Conservation (phyloP, 2,113 vertebrate species). For the Mustela lutreola region DNA sequence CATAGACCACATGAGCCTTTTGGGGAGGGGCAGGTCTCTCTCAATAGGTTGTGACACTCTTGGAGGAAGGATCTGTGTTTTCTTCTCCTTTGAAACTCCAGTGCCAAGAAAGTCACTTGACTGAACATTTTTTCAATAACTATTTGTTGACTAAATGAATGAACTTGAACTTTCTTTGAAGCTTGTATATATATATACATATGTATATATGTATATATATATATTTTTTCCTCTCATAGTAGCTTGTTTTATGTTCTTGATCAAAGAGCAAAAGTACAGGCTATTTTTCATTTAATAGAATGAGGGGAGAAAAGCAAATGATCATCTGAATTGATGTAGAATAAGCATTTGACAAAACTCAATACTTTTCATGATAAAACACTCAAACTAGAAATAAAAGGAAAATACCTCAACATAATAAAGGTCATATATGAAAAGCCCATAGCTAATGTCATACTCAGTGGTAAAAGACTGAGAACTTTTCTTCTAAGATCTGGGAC, state of each 20-base stretch:
- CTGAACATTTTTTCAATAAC: background rate
- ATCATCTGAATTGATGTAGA: background rate
- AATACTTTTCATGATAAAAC: background rate
- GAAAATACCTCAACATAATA: background rate
- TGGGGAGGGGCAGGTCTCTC: background rate
- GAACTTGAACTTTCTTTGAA: background rate
- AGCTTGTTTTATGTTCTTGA: conserved; percentile 43
- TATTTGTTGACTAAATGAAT: conserved; percentile 4
- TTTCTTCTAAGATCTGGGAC: background rate
- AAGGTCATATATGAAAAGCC: background rate
- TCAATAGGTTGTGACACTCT: background rate
- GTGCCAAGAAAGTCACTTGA: background rate
- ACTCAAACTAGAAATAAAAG: background rate
- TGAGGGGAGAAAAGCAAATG: background rate
- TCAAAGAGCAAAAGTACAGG: background rate
- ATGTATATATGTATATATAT: background rate
- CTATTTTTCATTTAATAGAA: conserved; percentile 6
- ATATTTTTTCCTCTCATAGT: background rate
- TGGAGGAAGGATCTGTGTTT: background rate
- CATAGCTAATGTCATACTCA: background rate
- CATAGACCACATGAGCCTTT: background rate
- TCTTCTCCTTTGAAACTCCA: conserved; percentile 11
- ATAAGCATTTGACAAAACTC: background rate
- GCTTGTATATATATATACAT: background rate
- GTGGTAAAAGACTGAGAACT: background rate